A percentile compares a stretch with the other conserved stretches of the same genome.
Evolutionary conservation across 2,113 vertebrate species (phyloP).

Genomic region (Butorides virescens): DNA sequence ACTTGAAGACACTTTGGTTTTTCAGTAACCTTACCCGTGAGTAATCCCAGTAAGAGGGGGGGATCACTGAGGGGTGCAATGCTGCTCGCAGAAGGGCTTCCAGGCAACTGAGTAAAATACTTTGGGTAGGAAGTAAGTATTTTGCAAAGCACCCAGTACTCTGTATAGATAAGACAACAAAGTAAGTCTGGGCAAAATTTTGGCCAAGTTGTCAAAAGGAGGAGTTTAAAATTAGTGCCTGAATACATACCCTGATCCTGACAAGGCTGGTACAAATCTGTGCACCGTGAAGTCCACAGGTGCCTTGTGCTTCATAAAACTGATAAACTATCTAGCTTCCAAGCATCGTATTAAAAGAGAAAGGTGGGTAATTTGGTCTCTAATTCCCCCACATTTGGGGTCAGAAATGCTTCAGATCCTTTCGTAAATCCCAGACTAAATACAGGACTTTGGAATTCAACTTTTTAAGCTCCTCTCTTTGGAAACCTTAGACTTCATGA

Average conservation of each 20-base stretch:
- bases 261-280: not conserved
- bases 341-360: not conserved
- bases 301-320: not conserved
- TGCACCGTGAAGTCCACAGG: not conserved
- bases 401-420: not conserved
- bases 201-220: not conserved
- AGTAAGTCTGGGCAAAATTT: not conserved
- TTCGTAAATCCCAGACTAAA: constrained; percentile 25
- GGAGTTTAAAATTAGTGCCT: not conserved
- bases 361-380: not conserved
- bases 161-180: not conserved
- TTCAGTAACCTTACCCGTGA: not conserved
- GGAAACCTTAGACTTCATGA: constrained; percentile 5
- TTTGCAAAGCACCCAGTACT: not conserved
- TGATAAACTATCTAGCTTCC: not conserved
- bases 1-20: not conserved
- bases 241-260: not conserved
- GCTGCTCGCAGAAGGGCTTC: not conserved
- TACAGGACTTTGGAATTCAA: not conserved
- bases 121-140: not conserved
- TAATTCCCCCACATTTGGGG: not conserved
- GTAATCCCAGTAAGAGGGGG: not conserved
- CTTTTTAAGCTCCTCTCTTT: constrained; percentile 11
- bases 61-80: not conserved
- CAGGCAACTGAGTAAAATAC: not conserved